A percentile compares a stretch with the other conserved stretches of the same genome.
phyloP scores from a whole-genome alignment of 2,888 invertebrate species.

The Diarsia mendica region DNA sequence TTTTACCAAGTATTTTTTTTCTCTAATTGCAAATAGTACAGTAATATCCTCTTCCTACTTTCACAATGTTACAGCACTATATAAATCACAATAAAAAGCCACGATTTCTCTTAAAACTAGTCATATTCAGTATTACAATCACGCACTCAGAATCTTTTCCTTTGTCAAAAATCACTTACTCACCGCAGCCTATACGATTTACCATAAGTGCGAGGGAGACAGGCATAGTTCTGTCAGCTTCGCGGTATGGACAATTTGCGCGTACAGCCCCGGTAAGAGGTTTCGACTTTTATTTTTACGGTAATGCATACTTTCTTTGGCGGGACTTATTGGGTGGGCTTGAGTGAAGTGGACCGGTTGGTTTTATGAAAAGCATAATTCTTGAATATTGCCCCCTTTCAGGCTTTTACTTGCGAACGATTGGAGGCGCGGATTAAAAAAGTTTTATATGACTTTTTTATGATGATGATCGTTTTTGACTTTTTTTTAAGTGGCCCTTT shows the following conservation, averaged over 20 bases:
- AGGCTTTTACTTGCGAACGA: slow-evolving; percentile 61
- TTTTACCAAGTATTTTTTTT: neutral
- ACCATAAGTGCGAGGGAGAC: slow-evolving; percentile 62
- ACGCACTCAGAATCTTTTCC: slow-evolving; percentile 78
- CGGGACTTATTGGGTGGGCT: slow-evolving; percentile 73
- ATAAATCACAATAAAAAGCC: slow-evolving; percentile 66
- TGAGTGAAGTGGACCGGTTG: slow-evolving; percentile 68
- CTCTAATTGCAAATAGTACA: neutral
- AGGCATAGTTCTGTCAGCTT: slow-evolving; percentile 55
- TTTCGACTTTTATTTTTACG: slow-evolving; percentile 84
- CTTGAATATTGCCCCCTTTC: slow-evolving; percentile 67
- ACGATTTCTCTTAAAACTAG: slow-evolving; percentile 68
- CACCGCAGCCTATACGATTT: slow-evolving; percentile 46
- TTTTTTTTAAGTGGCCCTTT: slow-evolving; percentile 47
- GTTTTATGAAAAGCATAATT: slow-evolving; percentile 73
- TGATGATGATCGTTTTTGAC: slow-evolving; percentile 34
- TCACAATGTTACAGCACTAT: slow-evolving; percentile 28
- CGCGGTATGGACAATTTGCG: slow-evolving; percentile 70
- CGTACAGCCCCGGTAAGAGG: slow-evolving; percentile 80
- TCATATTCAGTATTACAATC: slow-evolving; percentile 74
- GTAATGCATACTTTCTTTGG: slow-evolving; percentile 79
- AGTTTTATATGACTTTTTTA: slow-evolving; percentile 61
- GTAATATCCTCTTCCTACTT: slow-evolving; percentile 27
- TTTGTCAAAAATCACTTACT: slow-evolving; percentile 76
- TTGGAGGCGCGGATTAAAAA: slow-evolving; percentile 59